Conservation (phyloP, 2,113 vertebrate genomes). For the Lophotis ruficrista region DNA sequence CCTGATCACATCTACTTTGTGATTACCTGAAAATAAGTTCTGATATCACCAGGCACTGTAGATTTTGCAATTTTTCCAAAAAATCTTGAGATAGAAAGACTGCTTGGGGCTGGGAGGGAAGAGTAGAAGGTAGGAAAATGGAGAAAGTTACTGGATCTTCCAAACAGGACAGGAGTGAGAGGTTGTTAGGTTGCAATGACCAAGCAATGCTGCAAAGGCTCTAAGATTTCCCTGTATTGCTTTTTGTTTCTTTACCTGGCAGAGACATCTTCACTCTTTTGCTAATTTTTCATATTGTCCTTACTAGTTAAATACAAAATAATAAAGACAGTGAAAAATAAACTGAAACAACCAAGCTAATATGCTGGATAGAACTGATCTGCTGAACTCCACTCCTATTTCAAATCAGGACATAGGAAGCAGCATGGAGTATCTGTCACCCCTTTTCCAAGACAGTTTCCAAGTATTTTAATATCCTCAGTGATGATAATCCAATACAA, state of each 20-base stretch:
- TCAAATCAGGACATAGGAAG: not conserved
- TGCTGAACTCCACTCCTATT: not conserved
- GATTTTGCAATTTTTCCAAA: not conserved
- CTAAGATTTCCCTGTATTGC: not conserved
- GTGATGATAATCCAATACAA: not conserved
- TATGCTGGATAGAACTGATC: not conserved
- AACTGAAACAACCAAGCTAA: not conserved
- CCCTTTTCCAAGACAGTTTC: accelerated
- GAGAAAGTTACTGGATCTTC: not conserved
- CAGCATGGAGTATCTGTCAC: not conserved
- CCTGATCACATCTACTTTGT: not conserved
- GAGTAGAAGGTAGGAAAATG: not conserved
- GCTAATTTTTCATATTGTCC: not conserved
- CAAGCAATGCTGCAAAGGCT: not conserved
- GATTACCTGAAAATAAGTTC: not conserved
- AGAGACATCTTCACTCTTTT: not conserved
- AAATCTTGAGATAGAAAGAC: not conserved
- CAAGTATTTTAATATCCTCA: not conserved
- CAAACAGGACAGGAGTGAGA: not conserved
- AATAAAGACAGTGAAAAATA: not conserved
- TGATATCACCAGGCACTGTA: not conserved
- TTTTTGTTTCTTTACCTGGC: not conserved
- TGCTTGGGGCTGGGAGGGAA: accelerated
- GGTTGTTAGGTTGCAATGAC: not conserved
- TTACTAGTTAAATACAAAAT: not conserved